A percentile compares a stretch with the other conserved stretches of the same genome.
phyloP scores from a whole-genome alignment of 2,888 invertebrate species.

The Carterocephalus palaemon region DNA sequence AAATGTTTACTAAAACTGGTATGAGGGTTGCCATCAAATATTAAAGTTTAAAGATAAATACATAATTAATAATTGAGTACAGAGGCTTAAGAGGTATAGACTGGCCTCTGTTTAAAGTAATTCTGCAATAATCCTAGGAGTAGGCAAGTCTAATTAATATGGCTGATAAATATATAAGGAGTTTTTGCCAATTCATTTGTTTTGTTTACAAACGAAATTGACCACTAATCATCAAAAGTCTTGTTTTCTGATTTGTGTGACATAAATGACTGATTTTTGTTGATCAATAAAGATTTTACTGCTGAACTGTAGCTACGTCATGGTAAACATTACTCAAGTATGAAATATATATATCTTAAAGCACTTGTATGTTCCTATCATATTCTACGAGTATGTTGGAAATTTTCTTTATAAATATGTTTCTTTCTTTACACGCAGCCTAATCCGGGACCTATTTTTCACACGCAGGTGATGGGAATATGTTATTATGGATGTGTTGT shows the following conservation, averaged over 20 bases:
- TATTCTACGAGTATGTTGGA: slow-evolving; percentile 29
- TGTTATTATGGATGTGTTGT: slow-evolving; percentile 56
- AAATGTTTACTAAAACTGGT: slow-evolving; percentile 21
- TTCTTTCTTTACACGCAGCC: slow-evolving; percentile 79
- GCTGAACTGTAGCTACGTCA: too few species aligned
- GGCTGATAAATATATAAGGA: too few species aligned
- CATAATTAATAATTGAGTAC: background rate
- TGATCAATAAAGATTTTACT: too few species aligned
- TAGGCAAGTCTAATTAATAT: too few species aligned
- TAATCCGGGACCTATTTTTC: slow-evolving; percentile 79
- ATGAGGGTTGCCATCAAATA: background rate
- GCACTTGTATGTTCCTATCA: slow-evolving; percentile 38
- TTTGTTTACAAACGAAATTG: too few species aligned
- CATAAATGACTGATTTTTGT: too few species aligned
- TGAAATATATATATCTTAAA: slow-evolving; percentile 21
- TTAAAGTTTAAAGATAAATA: background rate
- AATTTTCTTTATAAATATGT: slow-evolving; percentile 60
- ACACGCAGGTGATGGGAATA: slow-evolving; percentile 77
- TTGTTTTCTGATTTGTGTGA: too few species aligned
- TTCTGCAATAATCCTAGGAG: too few species aligned
- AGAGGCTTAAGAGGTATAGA: too few species aligned
- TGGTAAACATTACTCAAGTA: slow-evolving; percentile 23
- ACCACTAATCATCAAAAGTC: too few species aligned
- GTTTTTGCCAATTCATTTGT: too few species aligned
- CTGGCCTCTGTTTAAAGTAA: too few species aligned